phyloP scores from a whole-genome alignment of 2,113 vertebrate species.

The Osmerus eperlanus region DNA sequence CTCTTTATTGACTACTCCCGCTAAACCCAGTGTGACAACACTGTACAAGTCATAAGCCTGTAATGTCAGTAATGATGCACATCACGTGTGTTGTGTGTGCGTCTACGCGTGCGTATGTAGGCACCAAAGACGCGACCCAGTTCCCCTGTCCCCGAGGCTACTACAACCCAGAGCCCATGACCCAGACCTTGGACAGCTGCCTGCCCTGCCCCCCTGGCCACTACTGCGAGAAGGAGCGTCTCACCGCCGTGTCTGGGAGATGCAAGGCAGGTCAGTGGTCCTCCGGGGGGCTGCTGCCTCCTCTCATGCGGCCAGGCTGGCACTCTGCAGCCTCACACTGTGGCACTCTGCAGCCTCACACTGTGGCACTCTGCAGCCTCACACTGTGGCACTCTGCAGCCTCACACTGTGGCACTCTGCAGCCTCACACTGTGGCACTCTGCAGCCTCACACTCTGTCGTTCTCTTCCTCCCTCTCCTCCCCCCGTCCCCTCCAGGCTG shows the following conservation, averaged over 20 bases:
- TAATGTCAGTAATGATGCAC: too few species aligned
- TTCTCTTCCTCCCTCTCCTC: neutral
- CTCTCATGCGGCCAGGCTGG: too few species aligned
- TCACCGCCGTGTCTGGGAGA: constrained; percentile 79
- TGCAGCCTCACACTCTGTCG: neutral
- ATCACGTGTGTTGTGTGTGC: neutral
- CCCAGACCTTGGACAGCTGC: constrained; percentile 91
- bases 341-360: too few species aligned
- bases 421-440: too few species aligned
- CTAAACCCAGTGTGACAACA: too few species aligned
- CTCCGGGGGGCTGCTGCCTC: too few species aligned
- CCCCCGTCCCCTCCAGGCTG: constrained; percentile 74
- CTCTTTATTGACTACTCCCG: neutral
- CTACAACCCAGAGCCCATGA: constrained; percentile 88
- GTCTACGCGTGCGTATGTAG: constrained; percentile 55
- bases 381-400: too few species aligned
- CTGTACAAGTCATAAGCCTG: too few species aligned
- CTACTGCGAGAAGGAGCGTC: constrained; percentile 85
- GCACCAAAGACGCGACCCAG: constrained; percentile 80
- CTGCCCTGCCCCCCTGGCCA: constrained; percentile 88
- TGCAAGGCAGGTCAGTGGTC: constrained; percentile 83
- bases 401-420: too few species aligned
- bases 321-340: too few species aligned
- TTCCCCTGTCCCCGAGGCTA: constrained; percentile 93
- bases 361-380: too few species aligned